Base-by-base conservation (phyloP, 2,797 vertebrate species). In the Acipenser ruthenus region DNA sequence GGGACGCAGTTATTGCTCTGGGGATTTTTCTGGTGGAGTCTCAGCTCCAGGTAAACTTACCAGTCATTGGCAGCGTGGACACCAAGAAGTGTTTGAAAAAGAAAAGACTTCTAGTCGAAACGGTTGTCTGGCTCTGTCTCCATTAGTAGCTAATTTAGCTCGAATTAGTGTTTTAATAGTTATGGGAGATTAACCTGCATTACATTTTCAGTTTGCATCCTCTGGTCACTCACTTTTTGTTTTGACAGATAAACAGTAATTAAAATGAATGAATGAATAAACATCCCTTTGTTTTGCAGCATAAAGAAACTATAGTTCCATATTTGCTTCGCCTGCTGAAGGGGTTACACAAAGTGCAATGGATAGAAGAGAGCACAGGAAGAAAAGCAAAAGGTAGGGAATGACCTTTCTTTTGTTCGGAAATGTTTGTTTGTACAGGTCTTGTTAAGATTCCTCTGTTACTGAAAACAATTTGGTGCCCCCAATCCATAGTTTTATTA, bases 11-110 rank as follows among this genome's bases (percentile, higher is more conserved):
- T 63, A 95, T 98, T 10, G 97, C 95, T 0, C 77, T 98, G 65
- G 97, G 97, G n/a, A 91, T 99, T 80, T 99, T 99, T 72, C 86
- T 99, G 0, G 85, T 99, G n/a, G 96, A 99, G 74, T 99, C 97
- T 63, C 88, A 93, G 67, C 86, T 99, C 67, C 95, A 99, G 93
- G 97, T 98, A 79, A 60, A 37, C 37, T 37, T 37, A 37, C 37
- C 5, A 37, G 37, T 4, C 37, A 37, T 4, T 37, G 9, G 58
- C 13, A 12, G 7, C 52, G 1, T 58, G 9, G 11, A 8, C 11
- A 6, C 55, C 15, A 37, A 62, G 10, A 10, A n/a, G 1, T 18
- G 18, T 18, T 18, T 18, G 18, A 1, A 18, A 37, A 37, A 4
- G 6, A 47, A 11, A 1, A 13, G 37, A 9, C 10, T 48, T n/a